Evolutionary conservation across 2,113 vertebrate genomes (phyloP), one percentile per base, ranked within the genome.

Genomic region (Genyomyrus donnyi): DNA sequence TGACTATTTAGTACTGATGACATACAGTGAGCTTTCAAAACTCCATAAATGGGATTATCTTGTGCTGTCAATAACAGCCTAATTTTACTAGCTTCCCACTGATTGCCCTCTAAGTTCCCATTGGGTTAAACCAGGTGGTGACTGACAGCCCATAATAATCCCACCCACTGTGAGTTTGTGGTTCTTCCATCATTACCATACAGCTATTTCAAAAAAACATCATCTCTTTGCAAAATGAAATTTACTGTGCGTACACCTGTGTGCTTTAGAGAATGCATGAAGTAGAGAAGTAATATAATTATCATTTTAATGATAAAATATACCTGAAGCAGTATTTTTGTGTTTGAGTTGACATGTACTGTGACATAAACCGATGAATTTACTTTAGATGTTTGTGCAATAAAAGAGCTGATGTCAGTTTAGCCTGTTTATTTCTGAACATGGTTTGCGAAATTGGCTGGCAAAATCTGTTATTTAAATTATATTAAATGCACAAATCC

Each of bases 251-350:
- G 48, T 48, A 17, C 48, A 11, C n/a, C 24, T 70, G n/a, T 70
- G 46, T 27, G 84, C 84, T 86, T 86, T 50, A n/a, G 46, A n/a
- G 21, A 85, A 85, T 85, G 84, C 84, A 85, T 85, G 84, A 48
- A 85, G 10, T 50, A 85, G 21, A 86, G 84, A 50, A 86, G 50
- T 13, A 31, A 3, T 3, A 27, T 10, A 21, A 5, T 48, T 86
- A 80, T n/a, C 11, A 15, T 86, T 48, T 50, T n/a, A 85, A 17
- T 49, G 24, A 27, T 49, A 42, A 80, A 42, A n/a, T 42, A 31
- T 50, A 50, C 5, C 46, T 48, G 24, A 50, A 86, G 48, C 84
- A 86, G 46, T 49, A 86, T 86, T 86, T 86, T 48, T 50, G 24
- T 48, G 24, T 86, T 48, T 86, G 17, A 86, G 4, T 50, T 86